phyloP scores from a whole-genome alignment of 2,113 vertebrate species.

The Cathartes aura region DNA sequence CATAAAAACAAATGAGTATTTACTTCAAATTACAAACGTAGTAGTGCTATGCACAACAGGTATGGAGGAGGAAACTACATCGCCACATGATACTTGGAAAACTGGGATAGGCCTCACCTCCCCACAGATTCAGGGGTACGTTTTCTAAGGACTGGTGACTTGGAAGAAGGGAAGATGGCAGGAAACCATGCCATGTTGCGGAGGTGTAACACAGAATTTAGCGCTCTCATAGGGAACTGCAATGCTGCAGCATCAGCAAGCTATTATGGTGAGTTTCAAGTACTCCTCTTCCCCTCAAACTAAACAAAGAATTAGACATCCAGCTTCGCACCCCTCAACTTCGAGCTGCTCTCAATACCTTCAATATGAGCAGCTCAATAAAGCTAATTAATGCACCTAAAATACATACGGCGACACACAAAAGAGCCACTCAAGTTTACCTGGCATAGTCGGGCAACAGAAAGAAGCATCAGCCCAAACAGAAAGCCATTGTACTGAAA shows the following conservation, averaged over 20 bases:
- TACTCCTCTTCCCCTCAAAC: neutral
- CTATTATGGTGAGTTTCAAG: neutral
- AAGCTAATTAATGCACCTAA: neutral
- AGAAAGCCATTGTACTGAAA: constrained; percentile 98
- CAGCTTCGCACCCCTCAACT: neutral
- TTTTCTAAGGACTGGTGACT: neutral
- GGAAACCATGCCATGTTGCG: neutral
- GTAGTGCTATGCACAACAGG: neutral
- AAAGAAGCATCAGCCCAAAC: constrained; percentile 92
- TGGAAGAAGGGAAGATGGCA: neutral
- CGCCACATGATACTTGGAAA: neutral
- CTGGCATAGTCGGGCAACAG: constrained; percentile 91
- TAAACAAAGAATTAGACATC: neutral
- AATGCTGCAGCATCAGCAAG: neutral
- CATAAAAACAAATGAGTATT: neutral
- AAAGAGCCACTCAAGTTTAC: constrained; percentile 66
- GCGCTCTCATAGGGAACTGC: neutral
- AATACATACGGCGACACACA: fast-evolving
- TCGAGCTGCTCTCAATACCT: neutral
- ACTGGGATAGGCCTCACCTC: neutral
- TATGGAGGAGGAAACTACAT: neutral
- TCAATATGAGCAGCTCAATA: neutral
- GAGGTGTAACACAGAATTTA: neutral
- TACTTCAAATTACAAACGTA: neutral
- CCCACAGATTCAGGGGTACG: neutral